Conservation (phyloP, 2,888 invertebrate species). For the Noctuana brunneofusca region DNA sequence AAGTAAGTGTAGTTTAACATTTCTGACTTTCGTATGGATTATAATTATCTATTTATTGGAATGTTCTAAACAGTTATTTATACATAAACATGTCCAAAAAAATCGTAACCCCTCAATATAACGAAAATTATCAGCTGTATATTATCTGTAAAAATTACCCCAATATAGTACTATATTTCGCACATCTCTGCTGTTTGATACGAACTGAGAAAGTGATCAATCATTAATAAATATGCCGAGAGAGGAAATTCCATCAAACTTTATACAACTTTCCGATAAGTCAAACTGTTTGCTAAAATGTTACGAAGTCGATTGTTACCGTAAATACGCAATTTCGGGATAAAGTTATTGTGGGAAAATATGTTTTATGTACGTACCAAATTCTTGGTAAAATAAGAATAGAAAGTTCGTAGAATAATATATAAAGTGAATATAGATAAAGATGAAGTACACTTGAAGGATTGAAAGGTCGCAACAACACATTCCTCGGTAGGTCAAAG, state of each 20-base stretch:
- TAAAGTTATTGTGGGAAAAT: neutral
- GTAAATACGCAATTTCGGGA: neutral
- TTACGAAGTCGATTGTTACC: slow-evolving; percentile 9
- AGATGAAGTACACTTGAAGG: too few species aligned
- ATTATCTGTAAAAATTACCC: neutral
- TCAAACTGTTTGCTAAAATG: slow-evolving; percentile 12
- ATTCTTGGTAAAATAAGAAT: too few species aligned
- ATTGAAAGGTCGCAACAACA: too few species aligned
- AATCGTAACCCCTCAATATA: too few species aligned
- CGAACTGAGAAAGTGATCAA: slow-evolving; percentile 7
- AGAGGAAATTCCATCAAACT: slow-evolving; percentile 18
- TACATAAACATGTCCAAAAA: too few species aligned
- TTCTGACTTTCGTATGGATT: neutral
- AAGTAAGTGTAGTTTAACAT: neutral
- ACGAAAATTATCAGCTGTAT: too few species aligned
- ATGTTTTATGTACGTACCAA: neutral
- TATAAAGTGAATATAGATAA: too few species aligned
- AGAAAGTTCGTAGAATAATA: too few species aligned
- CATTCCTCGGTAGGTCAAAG: too few species aligned
- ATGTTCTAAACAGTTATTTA: too few species aligned
- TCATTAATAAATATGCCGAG: slow-evolving; percentile 11
- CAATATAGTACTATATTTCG: neutral
- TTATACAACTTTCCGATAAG: slow-evolving; percentile 13
- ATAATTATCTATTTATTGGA: neutral
- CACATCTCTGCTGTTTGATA: neutral